Percentiles rank a stretch among this genome's conserved stretches.
These are phyloP conservation scores for Schlechtendalia chinensis DNA, from an alignment of 1,140 invertebrate genomes.

Conservation along the genomic window DNA sequence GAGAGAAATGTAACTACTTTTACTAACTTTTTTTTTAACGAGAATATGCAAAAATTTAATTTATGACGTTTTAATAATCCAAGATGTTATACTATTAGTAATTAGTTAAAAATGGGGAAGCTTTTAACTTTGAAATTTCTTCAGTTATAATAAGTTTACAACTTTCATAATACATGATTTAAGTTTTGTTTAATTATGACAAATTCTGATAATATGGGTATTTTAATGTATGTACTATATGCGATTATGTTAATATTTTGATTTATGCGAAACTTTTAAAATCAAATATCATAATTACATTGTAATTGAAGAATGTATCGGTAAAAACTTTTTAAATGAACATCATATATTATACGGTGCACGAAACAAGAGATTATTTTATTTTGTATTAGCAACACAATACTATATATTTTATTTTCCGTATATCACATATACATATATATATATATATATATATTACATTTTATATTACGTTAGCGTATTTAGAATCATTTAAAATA, in stretches of 20 bases:
- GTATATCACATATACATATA: too few relatives aligned
- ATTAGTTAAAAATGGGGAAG: constrained; percentile 20
- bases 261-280: constrained; percentile 33
- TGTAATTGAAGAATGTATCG: neutral
- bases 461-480: too few relatives aligned
- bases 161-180: constrained; percentile 17
- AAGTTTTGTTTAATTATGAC: constrained; percentile 1
- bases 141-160: constrained; percentile 31
- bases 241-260: constrained; percentile 16
- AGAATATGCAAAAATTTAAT: neutral
- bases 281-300: constrained; percentile 3
- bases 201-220: constrained; percentile 12
- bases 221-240: neutral
- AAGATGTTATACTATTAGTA: constrained; percentile 1
- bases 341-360: neutral
- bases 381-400: too few relatives aligned
- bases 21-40: too few relatives aligned
- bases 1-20: too few relatives aligned
- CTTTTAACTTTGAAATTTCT: constrained; percentile 17
- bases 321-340: neutral
- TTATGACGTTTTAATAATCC: constrained; percentile 10
- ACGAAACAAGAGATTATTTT: too few relatives aligned
- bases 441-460: too few relatives aligned
- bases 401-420: too few relatives aligned
- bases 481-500: too few relatives aligned